Evolutionary conservation across 1,140 invertebrate genomes (phyloP), one percentile per base, ranked within the genome.

Genomic region (Leptopilina boulardi): DNA sequence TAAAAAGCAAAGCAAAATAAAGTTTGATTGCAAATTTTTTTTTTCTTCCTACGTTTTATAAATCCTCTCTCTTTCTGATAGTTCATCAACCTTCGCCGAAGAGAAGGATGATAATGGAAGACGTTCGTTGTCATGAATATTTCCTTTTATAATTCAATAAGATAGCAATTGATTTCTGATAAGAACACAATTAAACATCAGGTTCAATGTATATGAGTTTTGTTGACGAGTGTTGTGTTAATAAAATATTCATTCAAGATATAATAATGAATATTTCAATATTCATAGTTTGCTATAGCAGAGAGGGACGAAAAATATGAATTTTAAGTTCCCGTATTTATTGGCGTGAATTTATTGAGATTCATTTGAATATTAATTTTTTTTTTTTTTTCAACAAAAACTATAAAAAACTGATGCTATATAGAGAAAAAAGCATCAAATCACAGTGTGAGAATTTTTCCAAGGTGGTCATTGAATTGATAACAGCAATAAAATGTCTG

Each of bases 341-440:
- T 66, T 23, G 26, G 23, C 21, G 13, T 66, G 13, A 30, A 66
- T 66, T 66, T 5, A 66, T 1, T 30, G 26, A 30, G 23, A 66
- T 66, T 23, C 3, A 30, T 66, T 66, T 66, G 59, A 66, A 66
- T 66, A 66, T 30, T 66, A 66, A 66, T 66, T 66, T 66, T 66
- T 15, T n/a, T n/a, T n/a, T n/a, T n/a, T n/a, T n/a, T n/a, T n/a
- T n/a, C n/a, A n/a, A n/a, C n/a, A n/a, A n/a, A n/a, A n/a, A n/a
- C n/a, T n/a, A n/a, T n/a, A 5, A 30, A 6, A 66, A 66, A 4
- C 30, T 26, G 13, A 15, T 56, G 11, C 15, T 1, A 8, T 2
- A 66, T 23, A 30, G n/a, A 9, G 21, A 3, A 3, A 21, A 23
- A 26, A 59, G 23, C 19, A 10, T 11, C 54, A 10, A 59, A 26